Percentiles rank a stretch among this genome's conserved stretches.
Conservation (phyloP, 2,113 vertebrate genomes). For the Todiramphus chloris region DNA sequence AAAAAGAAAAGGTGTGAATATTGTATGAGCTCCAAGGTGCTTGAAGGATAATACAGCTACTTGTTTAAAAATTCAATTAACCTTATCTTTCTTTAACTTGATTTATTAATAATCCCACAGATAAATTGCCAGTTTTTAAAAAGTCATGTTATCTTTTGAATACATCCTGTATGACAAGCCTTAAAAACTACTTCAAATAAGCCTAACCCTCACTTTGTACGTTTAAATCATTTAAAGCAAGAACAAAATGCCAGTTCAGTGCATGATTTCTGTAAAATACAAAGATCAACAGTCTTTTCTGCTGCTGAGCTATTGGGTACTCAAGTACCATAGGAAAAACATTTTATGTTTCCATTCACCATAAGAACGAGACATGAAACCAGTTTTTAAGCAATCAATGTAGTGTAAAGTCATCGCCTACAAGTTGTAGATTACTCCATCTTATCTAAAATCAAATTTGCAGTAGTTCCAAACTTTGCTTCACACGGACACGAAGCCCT, state of each 20-base stretch:
- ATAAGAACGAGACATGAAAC: slow-evolving; percentile 5
- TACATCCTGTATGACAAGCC: slow-evolving; percentile 53
- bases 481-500: neutral
- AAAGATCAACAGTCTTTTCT: slow-evolving; percentile 11
- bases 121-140: slow-evolving; percentile 70
- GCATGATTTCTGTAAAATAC: slow-evolving; percentile 35
- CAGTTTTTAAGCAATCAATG: slow-evolving; percentile 41
- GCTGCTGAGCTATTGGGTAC: slow-evolving; percentile 35
- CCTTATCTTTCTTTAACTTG: slow-evolving; percentile 76
- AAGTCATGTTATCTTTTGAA: slow-evolving; percentile 69
- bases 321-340: slow-evolving; percentile 50
- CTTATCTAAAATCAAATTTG: neutral
- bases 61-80: slow-evolving; percentile 80
- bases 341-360: slow-evolving; percentile 44
- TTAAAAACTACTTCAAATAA: slow-evolving; percentile 61
- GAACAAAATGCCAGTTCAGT: slow-evolving; percentile 36
- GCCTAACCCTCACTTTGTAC: slow-evolving; percentile 12
- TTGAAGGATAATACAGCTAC: slow-evolving; percentile 75
- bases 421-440: neutral
- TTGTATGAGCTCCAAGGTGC: slow-evolving; percentile 70
- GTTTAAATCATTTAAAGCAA: slow-evolving; percentile 48
- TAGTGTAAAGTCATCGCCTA: slow-evolving; percentile 5
- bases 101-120: slow-evolving; percentile 75
- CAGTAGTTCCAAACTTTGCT: neutral
- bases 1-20: slow-evolving; percentile 67